Base-by-base conservation (phyloP, 2,797 vertebrate genomes). In the Peromyscus melanophrys region DNA sequence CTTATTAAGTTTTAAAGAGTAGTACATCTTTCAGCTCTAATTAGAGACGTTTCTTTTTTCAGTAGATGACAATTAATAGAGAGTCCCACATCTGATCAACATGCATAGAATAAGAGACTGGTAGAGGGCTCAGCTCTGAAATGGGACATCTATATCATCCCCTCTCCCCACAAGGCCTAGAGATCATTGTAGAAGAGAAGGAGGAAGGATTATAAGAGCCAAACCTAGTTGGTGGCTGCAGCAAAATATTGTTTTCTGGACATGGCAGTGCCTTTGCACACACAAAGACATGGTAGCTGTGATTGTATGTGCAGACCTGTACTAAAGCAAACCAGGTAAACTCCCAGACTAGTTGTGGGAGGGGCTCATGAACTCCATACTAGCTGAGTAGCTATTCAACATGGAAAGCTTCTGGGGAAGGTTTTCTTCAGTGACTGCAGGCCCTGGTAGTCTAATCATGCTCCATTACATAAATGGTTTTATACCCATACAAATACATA, bases 1-100 rank as follows among this genome's bases (percentile, higher is more conserved):
- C 40, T 82, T 27, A 83, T 87, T 27, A 92, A 63, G 31, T 83
- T 91, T 89, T 89, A 40, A 92, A 95, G 63, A 69, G 21, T 78
- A 46, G 1, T 92, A 23, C 16, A 85, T 49, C 10, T 67, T 67
- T 13, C 31, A 67, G 67, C 31, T 67, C 16, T 5, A 4, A 23
- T n/a, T 67, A n/a, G 61, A 85, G 10, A 23, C 4, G 4, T 46
- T 67, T 67, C 1, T 23, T 23, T 49, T 49, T 85, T 14, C 19
- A 85, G 19, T 49, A 49, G 19, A 8, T 49, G 43, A 12, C 31
- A 3, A 67, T 85, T 67, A 85, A 67, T 85, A 49, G 11, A 67
- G 19, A 25, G 3, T 19, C n/a, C 31, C 11, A 23, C 63, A 67
- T 13, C 9, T 34, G 17, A 31, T 13, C 82, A 34, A n/a, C 43